Base-by-base conservation (phyloP, 2,113 vertebrate genomes). In the Paratilapia polleni region DNA sequence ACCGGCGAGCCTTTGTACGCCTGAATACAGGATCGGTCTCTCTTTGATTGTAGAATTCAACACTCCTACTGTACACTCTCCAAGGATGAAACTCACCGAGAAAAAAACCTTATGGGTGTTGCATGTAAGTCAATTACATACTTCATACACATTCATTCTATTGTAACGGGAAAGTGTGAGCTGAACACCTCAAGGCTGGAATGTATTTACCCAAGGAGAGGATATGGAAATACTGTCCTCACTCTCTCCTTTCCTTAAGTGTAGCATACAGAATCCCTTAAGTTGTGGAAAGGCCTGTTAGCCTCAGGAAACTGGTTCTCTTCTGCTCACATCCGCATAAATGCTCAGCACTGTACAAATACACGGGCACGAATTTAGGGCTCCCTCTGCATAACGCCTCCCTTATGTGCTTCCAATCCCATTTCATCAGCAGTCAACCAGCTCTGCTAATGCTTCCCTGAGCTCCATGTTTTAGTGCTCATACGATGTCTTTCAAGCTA, bases 41-140 rank as follows among this genome's bases (percentile, higher is more conserved):
- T 63, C 83, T 89, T 84, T 82, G 77, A 89, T 77, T 89, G 58
- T 83, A 77, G 36, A 80, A 79, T 75, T 87, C 70, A 83, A 79
- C 79, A 34, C 74, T 76, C 56, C 24, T 78, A 74, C 78, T 87
- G 89, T 88, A 77, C 81, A 34, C 47, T 63, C 83, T 81, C 76
- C 81, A 68, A 76, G 84, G 89, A 86, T 87, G 86, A 88, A 84
- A 91, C 89, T 84, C 77, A 20, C 82, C 4, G 15, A 75, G 56
- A 63, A 75, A 62, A 78, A 78, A 85, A 66, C 82, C 68, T 83
- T 85, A 85, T 83, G 82, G 84, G 78, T 87, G 70, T 84, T 88
- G 78, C 82, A 89, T 91, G 85, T 91, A 91, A 92, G 86, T 91
- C 89, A 93, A 90, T 94, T 90, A 90, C 89, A 92, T 87, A 88